These are phyloP conservation scores for Linurgus olivaceus DNA, from an alignment of 2,797 vertebrate genomes.

Conservation along the genomic window DNA sequence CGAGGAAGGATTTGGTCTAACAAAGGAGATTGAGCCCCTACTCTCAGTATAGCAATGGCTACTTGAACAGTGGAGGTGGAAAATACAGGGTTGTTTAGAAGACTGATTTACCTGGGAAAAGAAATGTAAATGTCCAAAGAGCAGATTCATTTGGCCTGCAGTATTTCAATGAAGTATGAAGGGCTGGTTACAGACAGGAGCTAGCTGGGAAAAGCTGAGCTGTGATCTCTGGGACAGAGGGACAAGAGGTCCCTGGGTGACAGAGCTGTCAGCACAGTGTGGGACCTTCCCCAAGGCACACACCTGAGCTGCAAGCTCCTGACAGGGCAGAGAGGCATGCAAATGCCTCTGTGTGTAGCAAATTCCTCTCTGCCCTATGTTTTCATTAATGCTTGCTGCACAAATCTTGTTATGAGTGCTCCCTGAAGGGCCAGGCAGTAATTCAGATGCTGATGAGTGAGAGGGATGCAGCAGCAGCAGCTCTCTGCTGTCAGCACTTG, in stretches of 20 bases:
- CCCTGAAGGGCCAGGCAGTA: background rate
- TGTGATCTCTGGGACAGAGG: background rate
- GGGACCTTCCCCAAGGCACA: background rate
- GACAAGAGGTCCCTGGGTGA: background rate
- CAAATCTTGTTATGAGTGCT: background rate
- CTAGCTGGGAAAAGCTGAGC: background rate
- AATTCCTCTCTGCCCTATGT: background rate
- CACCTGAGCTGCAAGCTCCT: background rate
- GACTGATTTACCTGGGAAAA: background rate
- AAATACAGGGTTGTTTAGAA: background rate
- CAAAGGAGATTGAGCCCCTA: background rate
- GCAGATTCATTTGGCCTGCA: background rate
- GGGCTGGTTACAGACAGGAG: background rate
- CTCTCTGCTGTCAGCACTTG: background rate
- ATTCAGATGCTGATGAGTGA: background rate
- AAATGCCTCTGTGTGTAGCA: background rate
- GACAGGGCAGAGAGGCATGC: background rate
- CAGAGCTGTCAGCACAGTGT: accelerated
- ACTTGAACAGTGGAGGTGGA: background rate
- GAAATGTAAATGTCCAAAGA: background rate
- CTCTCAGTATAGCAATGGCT: background rate
- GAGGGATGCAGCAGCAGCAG: conserved; percentile 9
- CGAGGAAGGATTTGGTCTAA: background rate
- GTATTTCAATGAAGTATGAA: background rate
- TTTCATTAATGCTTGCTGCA: conserved; percentile 1